phyloP scores from a whole-genome alignment of 2,797 vertebrate species.

The Spinus olivaceus region DNA sequence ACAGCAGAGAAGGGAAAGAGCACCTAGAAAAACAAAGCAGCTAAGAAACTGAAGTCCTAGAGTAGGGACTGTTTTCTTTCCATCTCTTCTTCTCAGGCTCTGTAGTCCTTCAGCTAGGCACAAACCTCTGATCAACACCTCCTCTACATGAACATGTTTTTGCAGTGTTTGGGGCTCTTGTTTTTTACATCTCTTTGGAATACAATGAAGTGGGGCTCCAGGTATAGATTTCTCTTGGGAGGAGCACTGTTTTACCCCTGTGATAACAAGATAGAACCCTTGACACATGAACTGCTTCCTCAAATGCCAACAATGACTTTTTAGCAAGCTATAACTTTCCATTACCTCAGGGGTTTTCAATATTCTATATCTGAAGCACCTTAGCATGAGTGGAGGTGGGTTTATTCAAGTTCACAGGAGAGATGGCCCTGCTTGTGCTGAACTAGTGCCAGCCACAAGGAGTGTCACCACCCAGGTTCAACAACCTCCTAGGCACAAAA shows the following conservation, averaged over 20 bases:
- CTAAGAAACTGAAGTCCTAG: not conserved
- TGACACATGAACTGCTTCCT: not conserved
- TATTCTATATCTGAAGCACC: accelerated
- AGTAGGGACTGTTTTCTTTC: not conserved
- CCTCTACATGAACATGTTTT: not conserved
- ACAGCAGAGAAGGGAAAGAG: not conserved
- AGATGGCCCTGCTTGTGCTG: not conserved
- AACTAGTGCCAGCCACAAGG: not conserved
- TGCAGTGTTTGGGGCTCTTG: not conserved
- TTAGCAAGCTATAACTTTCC: not conserved
- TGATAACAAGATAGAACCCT: not conserved
- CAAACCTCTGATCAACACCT: not conserved
- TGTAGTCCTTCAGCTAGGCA: not conserved
- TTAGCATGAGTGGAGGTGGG: not conserved
- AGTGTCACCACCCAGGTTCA: not conserved
- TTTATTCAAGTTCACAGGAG: not conserved
- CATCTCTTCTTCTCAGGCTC: not conserved
- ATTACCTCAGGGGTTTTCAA: not conserved
- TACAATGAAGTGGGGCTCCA: not conserved
- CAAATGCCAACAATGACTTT: not conserved
- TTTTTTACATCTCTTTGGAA: not conserved
- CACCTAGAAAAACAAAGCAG: not conserved
- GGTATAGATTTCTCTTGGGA: not conserved
- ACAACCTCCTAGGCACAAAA: not conserved
- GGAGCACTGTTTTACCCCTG: not conserved